Base-by-base conservation (phyloP, 2,113 vertebrate genomes). In the Noturus placidus region DNA sequence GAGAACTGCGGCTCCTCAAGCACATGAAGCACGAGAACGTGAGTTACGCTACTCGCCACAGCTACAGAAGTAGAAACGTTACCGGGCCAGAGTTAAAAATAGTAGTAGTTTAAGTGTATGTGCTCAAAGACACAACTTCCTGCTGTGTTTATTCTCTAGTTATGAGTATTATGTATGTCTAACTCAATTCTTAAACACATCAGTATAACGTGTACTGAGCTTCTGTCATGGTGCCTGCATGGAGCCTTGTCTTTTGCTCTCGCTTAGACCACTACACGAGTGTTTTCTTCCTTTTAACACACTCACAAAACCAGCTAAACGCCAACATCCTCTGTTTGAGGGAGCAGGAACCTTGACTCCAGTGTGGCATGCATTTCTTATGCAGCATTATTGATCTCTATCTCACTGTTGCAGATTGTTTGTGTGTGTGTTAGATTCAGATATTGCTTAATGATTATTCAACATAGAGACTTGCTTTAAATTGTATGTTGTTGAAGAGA, bases 11-110 rank as follows among this genome's bases (percentile, higher is more conserved):
- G 50, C 93, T 99, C 10, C 97, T 99, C 6, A 99, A 99, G 91
- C 98, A 99, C 91, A 99, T 99, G 98, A 99, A 98, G 82, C 98
- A 99, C 1, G 98, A 99, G 94, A 99, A 99, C n/a, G 98, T 99
- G 87, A 97, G 97, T 96, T 61, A 0, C 15, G 27, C 20, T 25
- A 2, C 79, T 35, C 57, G 1, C 22, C 79, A 38, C 17, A 42
- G 7, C 38, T 15, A 38, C 19, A 82, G 17, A 61, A 61, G 11
- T 14, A 42, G 15, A 25, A 6, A 17, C 13, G 33, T 59, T 15
- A 82, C 79, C 22, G 8, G 15, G n/a, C n/a, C 77, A 35, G 52
- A 27, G 22, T 80, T 80, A 80, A 15, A 80, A 35, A 57, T 80
- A 57, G 52, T 59, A 22, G 30, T 57, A 56, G n/a, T 78, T 79